A percentile compares a stretch with the other conserved stretches of the same genome.
Conservation (phyloP, 2,113 vertebrate species). For the Platichthys stellatus region DNA sequence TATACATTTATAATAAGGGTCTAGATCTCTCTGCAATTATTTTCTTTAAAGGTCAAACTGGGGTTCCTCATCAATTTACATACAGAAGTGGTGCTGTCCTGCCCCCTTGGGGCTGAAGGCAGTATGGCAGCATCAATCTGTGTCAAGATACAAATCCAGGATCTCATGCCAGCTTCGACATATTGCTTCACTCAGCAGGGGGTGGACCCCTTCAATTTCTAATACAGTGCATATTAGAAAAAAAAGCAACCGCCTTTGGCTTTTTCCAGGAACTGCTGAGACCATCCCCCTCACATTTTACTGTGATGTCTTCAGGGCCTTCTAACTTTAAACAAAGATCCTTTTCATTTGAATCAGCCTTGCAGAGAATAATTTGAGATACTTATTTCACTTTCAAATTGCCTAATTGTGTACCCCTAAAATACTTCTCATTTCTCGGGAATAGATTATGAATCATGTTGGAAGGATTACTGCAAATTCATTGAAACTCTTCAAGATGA, state of each 20-base stretch:
- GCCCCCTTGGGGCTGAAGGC: slow-evolving; percentile 37
- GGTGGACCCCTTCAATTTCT: not conserved
- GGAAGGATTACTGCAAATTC: not conserved
- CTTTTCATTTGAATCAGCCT: not conserved
- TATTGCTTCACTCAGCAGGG: not conserved
- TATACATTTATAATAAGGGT: not conserved
- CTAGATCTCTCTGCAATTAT: not conserved
- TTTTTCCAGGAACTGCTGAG: not conserved
- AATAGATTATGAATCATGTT: not conserved
- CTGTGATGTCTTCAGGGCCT: not conserved
- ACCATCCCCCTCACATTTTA: slow-evolving; percentile 2
- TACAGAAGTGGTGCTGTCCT: not conserved
- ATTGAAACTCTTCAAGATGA: not conserved
- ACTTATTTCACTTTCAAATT: not conserved
- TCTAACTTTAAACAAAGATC: slow-evolving; percentile 20
- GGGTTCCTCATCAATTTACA: not conserved
- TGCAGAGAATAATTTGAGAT: not conserved
- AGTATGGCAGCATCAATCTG: not conserved
- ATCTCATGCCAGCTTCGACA: not conserved
- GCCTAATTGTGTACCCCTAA: not conserved
- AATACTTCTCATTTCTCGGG: not conserved
- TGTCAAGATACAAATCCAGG: not conserved
- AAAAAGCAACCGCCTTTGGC: not conserved
- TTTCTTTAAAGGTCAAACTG: not conserved
- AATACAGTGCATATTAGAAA: not conserved